phyloP scores from a whole-genome alignment of 1,140 invertebrate genomes.

The Scylla paramamosain region DNA sequence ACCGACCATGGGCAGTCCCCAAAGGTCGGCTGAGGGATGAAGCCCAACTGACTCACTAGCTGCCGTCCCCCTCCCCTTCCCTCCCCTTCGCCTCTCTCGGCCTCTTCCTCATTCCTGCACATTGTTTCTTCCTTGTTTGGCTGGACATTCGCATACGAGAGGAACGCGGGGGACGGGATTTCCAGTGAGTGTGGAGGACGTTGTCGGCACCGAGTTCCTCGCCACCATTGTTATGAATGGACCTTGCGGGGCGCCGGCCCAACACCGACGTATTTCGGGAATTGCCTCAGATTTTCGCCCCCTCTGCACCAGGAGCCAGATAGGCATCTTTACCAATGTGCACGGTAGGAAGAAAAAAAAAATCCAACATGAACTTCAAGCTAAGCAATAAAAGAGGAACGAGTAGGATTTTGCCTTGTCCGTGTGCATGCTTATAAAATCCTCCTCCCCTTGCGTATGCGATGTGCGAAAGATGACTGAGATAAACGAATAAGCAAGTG shows the following conservation, averaged over 20 bases:
- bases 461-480: background rate
- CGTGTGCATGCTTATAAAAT: background rate
- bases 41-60: conserved; percentile 58
- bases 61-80: background rate
- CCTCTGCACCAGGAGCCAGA: background rate
- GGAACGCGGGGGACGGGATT: conserved; percentile 59
- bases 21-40: conserved; percentile 45
- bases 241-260: background rate
- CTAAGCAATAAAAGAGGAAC: background rate
- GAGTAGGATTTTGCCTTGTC: background rate
- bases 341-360: background rate
- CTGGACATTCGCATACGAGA: conserved; percentile 57
- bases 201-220: background rate
- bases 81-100: background rate
- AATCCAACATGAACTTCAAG: background rate
- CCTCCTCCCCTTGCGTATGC: background rate
- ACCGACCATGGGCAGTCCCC: conserved; percentile 45
- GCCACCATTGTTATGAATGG: conserved; percentile 40
- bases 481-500: background rate
- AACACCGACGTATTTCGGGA: background rate
- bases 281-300: background rate
- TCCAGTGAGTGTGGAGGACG: conserved; percentile 44
- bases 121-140: conserved; percentile 71
- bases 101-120: conserved; percentile 65
- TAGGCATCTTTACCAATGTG: background rate